These are phyloP conservation scores for Polydrusus cervinus DNA, from an alignment of 2,888 invertebrate genomes.

Conservation along the genomic window DNA sequence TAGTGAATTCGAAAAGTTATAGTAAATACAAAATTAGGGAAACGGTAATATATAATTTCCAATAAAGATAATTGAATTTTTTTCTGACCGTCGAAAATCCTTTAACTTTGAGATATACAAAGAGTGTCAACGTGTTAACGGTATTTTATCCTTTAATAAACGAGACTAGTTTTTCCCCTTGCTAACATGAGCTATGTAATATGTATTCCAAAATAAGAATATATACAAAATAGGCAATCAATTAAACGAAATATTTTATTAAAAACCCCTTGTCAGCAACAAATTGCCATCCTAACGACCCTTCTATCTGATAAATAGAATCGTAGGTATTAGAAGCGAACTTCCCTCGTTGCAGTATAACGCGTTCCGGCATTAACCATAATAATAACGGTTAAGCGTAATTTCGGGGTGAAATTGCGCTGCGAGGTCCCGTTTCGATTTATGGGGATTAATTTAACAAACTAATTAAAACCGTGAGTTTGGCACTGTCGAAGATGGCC, in stretches of 20 bases:
- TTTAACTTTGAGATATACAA: too few relatives aligned
- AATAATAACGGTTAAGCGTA: slow-evolving; percentile 24
- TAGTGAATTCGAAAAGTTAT: too few relatives aligned
- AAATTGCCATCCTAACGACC: slow-evolving; percentile 39
- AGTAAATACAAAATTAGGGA: too few relatives aligned
- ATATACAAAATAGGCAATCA: neutral
- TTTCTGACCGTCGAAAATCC: too few relatives aligned
- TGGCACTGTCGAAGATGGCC: neutral
- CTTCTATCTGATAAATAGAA: slow-evolving; percentile 35
- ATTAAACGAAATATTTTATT: slow-evolving; percentile 19
- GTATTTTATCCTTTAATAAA: too few relatives aligned
- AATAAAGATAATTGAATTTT: too few relatives aligned
- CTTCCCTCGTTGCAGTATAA: slow-evolving; percentile 15
- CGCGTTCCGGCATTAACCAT: slow-evolving; percentile 7
- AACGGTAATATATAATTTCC: too few relatives aligned
- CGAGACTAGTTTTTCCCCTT: too few relatives aligned
- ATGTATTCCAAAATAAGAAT: too few relatives aligned
- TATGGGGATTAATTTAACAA: slow-evolving; percentile 47
- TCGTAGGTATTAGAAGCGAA: slow-evolving; percentile 32
- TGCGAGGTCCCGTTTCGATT: slow-evolving; percentile 31
- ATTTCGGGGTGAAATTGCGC: slow-evolving; percentile 28
- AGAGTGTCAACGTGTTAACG: too few relatives aligned
- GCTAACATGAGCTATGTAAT: too few relatives aligned
- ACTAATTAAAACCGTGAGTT: slow-evolving; percentile 41
- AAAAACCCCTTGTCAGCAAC: slow-evolving; percentile 34